phyloP scores from a whole-genome alignment of 2,888 invertebrate species.

The Chrysodeixis includens region DNA sequence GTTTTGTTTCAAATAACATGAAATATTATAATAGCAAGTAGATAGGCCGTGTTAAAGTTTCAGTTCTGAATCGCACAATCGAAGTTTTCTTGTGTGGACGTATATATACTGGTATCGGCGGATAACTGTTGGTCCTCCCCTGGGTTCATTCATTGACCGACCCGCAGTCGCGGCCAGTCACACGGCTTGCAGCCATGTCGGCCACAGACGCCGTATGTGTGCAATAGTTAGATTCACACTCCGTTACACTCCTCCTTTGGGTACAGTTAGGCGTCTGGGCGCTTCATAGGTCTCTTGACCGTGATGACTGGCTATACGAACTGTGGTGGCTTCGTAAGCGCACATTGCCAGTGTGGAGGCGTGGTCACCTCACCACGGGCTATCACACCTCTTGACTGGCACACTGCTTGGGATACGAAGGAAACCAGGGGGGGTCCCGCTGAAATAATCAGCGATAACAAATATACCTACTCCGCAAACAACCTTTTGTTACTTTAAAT shows the following conservation, averaged over 20 bases:
- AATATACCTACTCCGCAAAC: conserved; percentile 15
- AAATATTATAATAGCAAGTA: not conserved
- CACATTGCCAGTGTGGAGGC: not conserved
- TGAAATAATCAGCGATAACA: conserved; percentile 20
- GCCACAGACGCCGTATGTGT: conserved; percentile 13
- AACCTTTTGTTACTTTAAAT: conserved; percentile 16
- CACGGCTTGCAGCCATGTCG: conserved; percentile 12
- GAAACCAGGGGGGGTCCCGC: conserved; percentile 23
- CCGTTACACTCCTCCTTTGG: conserved; percentile 13
- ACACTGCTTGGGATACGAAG: conserved; percentile 33
- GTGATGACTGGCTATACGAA: conserved; percentile 12
- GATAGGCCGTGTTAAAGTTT: not conserved
- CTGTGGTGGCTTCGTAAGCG: conserved; percentile 21
- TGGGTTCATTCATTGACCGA: conserved; percentile 31
- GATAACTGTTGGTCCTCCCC: conserved; percentile 17
- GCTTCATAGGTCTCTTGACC: conserved; percentile 13
- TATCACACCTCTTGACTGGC: not conserved
- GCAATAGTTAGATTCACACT: not conserved
- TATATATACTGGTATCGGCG: not conserved
- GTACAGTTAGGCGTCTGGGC: conserved; percentile 23
- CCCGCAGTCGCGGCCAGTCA: conserved; percentile 20
- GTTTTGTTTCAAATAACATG: not conserved
- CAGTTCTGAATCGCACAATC: conserved; percentile 23
- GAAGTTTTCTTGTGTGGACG: conserved; percentile 13
- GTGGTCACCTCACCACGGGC: conserved; percentile 21